Percentiles rank a stretch among this genome's conserved stretches.
phyloP scores from a whole-genome alignment of 2,797 vertebrate genomes.

The Allobates femoralis region DNA sequence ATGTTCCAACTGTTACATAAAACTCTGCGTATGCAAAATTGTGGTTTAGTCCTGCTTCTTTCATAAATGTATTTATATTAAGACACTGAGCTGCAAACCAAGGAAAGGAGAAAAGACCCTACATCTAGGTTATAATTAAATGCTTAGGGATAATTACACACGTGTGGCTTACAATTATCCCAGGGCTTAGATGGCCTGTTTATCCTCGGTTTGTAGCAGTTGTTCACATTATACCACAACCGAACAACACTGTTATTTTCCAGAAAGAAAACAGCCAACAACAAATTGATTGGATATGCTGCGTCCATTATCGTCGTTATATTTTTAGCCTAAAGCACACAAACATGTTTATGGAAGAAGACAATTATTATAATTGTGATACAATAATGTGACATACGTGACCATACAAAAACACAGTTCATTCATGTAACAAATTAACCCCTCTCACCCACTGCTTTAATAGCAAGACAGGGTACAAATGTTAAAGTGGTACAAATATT shows the following conservation, averaged over 20 bases:
- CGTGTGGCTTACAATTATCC: slow-evolving; percentile 36
- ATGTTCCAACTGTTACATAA: slow-evolving; percentile 25
- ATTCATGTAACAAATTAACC: not conserved
- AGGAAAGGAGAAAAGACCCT: slow-evolving; percentile 16
- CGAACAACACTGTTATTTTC: slow-evolving; percentile 32
- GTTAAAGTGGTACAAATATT: no score
- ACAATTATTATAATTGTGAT: not conserved
- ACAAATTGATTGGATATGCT: slow-evolving; percentile 23
- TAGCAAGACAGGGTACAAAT: no score
- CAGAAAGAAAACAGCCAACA: slow-evolving; percentile 13
- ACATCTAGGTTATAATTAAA: slow-evolving; percentile 32
- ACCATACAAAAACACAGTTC: not conserved
- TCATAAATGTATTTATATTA: slow-evolving; percentile 42
- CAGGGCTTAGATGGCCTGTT: slow-evolving; percentile 29
- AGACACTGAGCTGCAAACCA: slow-evolving; percentile 16
- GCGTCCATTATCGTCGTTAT: not conserved
- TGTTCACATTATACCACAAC: slow-evolving; percentile 34
- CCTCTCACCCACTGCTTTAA: no score
- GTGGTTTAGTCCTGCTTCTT: no score
- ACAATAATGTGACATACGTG: not conserved
- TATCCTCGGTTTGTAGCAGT: slow-evolving; percentile 28
- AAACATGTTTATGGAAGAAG: not conserved
- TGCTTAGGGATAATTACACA: slow-evolving; percentile 42
- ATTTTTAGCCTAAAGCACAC: slow-evolving; percentile 21
- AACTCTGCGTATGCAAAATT: no score